Base-by-base conservation (phyloP, 1,140 invertebrate genomes). In the Phenacoccus solenopsis region DNA sequence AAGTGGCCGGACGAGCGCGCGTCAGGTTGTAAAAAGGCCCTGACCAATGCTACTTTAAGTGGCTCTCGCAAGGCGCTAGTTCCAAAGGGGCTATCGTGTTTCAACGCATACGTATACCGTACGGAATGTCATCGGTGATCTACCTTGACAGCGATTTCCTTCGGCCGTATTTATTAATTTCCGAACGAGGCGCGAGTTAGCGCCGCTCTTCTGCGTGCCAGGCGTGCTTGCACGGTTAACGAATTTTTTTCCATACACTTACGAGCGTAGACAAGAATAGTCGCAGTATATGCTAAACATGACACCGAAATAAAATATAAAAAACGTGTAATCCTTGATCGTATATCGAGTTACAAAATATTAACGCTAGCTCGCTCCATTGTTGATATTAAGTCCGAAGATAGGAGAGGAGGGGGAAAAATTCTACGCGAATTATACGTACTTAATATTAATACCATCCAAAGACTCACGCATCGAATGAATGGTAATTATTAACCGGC, bases 271-370 rank as follows among this genome's bases (percentile, higher is more conserved):
- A 16, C 16, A 49, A 49, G 38, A 49, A 49, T 49, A 16, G 38
- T 16, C 20, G 38, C 38, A 49, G 13, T 16, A 16, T 49, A 49
- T 49, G 38, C 16, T 49, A 49, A 49, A 49, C 38, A 49, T 49
- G 38, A 49, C 38, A 49, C 38, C 38, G 38, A 49, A 49, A 49
- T 9, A n/a, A 49, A n/a, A 49, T 32, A 32, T 7, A 49, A 49
- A 49, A 49, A 49, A 49, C 38, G 38, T 49, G 38, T 49, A 49
- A 49, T 49, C 38, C 38, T 49, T 49, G 38, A 49, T 49, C 38
- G 38, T 49, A n/a, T n/a, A 9, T 49, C 38, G 38, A 49, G 20
- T 49, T 49, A 49, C 38, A 49, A 49, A 49, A 49, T 49, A 49
- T 49, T 49, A 49, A 49, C 38, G 20, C 38, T n/a, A 49, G 12